These are phyloP conservation scores for Laothoe populi DNA, from an alignment of 2,888 invertebrate genomes.

Conservation along the genomic window DNA sequence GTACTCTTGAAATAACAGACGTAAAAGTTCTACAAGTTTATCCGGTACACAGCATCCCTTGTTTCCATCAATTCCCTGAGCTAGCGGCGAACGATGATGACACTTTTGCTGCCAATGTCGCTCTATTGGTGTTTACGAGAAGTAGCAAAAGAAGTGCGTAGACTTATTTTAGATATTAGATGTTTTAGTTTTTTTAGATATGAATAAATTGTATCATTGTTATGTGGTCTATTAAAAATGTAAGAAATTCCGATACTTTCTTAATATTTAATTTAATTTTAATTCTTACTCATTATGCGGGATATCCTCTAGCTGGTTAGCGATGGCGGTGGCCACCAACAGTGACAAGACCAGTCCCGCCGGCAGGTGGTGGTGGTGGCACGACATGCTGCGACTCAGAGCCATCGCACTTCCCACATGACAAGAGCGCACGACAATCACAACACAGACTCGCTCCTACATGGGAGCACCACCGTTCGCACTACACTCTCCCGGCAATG, in stretches of 20 bases:
- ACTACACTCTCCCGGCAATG: conserved; percentile 62
- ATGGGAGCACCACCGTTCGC: conserved; percentile 61
- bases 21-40: background rate
- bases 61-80: conserved; percentile 21
- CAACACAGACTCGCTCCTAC: conserved; percentile 60
- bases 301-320: conserved; percentile 95
- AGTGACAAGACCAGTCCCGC: conserved; percentile 65
- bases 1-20: background rate
- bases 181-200: too few species aligned
- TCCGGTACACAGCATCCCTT: conserved; percentile 4
- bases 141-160: conserved; percentile 5
- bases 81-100: background rate
- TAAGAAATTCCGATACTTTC: too few species aligned
- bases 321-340: conserved; percentile 70
- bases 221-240: background rate
- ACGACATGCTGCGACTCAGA: conserved; percentile 66
- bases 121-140: background rate
- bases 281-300: conserved; percentile 94
- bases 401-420: conserved; percentile 75
- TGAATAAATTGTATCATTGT: too few species aligned
- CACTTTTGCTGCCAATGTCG: conserved; percentile 21
- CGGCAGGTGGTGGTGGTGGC: conserved; percentile 60
- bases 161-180: conserved; percentile 3
- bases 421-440: conserved; percentile 64
- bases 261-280: background rate